Evolutionary conservation across 2,113 vertebrate genomes (phyloP), one percentile per base, ranked within the genome.

Genomic region (Labeo catla): DNA sequence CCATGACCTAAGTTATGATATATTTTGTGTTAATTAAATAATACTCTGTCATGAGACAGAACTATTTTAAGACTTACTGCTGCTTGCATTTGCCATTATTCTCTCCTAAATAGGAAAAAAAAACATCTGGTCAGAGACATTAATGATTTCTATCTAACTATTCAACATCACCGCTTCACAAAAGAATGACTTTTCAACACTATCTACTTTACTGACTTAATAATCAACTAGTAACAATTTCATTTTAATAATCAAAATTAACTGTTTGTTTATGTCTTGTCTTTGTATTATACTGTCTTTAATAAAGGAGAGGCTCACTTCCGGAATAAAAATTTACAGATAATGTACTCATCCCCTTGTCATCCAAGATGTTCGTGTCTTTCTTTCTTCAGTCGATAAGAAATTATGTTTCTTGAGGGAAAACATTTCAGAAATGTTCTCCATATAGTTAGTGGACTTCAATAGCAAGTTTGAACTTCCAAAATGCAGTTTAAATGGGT

Each of bases 61-160:
- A 76, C 2, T 15, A 52, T 15, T 16, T 11, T 47, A 73, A 47
- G 43, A 21, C 23, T 61, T 61, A 61, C 77, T 63, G 34, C 19
- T 43, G 19, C 54, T 61, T 43, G 19, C 19, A 63, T 54, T 16
- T 80, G 77, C 36, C 54, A 80, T 80, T 80, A 16, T 52, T 80
- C 15, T 78, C 49, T 57, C 28, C 77, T 80, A n/a, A 23, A 54
- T 65, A 36, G 8, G 6, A 54, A 3, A 21, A 16, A 61, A 43
- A 80, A 61, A 23, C 10, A 28, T 47, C 5, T 2, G 7, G 10
- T 79, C 1, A 45, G 7, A 49, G 23, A 76, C 28, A 76, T 50
- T n/a, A 23, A 49, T 49, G 0, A 47, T 23, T 49, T 28, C 6
- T 2, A 52, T 52, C 47, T 15, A 52, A 52, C n/a, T 10, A 76